These are phyloP conservation scores for Parotia lawesii DNA, from an alignment of 2,113 vertebrate species.

Conservation along the genomic window DNA sequence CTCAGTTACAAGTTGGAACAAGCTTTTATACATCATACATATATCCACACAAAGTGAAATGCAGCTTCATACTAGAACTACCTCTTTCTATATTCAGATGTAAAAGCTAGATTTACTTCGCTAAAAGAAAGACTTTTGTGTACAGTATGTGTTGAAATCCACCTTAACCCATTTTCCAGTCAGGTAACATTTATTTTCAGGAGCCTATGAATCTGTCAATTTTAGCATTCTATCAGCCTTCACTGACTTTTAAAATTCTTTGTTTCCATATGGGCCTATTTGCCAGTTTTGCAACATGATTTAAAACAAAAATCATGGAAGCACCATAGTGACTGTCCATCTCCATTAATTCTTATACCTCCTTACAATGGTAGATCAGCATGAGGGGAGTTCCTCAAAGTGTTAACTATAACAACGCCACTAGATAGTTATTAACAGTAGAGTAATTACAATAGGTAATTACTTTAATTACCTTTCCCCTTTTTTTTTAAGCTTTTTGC, in stretches of 20 bases:
- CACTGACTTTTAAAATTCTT: neutral
- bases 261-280: neutral
- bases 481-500: neutral
- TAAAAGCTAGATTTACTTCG: neutral
- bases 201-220: neutral
- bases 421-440: neutral
- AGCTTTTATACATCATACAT: neutral
- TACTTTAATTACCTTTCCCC: neutral
- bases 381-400: neutral
- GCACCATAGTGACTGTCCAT: neutral
- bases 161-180: neutral
- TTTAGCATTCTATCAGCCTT: neutral
- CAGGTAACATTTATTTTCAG: neutral
- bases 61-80: neutral
- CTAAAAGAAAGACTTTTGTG: neutral
- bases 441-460: neutral
- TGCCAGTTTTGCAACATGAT: neutral
- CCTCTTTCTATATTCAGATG: neutral
- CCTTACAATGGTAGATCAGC: neutral
- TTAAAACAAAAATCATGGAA: neutral
- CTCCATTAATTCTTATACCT: neutral
- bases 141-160: neutral
- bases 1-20: neutral
- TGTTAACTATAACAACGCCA: neutral
- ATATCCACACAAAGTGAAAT: neutral